These are phyloP conservation scores for Genyomyrus donnyi DNA, from an alignment of 2,113 vertebrate species.

Conservation along the genomic window DNA sequence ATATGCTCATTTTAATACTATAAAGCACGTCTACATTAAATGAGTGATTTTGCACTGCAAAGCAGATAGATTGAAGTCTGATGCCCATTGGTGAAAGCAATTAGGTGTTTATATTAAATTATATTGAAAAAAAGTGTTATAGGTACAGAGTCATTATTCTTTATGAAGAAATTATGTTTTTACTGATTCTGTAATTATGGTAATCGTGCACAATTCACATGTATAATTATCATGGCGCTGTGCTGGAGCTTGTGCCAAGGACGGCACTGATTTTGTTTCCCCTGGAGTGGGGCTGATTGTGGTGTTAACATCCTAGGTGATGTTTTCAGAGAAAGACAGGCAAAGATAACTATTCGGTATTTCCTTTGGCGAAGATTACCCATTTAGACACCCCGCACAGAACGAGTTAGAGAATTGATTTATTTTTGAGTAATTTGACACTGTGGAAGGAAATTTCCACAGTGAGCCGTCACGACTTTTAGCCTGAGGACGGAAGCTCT, in stretches of 20 bases:
- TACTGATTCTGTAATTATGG: not conserved
- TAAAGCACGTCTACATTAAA: not conserved
- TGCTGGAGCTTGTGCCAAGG: not conserved
- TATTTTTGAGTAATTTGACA: conserved; percentile 67
- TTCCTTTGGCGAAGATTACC: conserved; percentile 57
- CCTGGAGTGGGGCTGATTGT: conserved; percentile 2
- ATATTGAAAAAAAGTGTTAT: not conserved
- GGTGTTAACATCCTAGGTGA: conserved; percentile 21
- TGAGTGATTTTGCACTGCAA: not conserved
- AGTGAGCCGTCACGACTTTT: conserved; percentile 59
- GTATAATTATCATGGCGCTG: not conserved
- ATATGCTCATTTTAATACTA: not conserved
- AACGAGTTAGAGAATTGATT: conserved; percentile 73
- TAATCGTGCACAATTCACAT: not conserved
- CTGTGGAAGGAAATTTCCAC: conserved; percentile 54
- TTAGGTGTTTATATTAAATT: not conserved
- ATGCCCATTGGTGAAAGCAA: not conserved
- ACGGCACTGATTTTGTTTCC: not conserved
- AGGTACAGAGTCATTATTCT: not conserved
- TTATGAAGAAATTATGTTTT: conserved; percentile 1
- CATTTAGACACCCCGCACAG: conserved; percentile 67
- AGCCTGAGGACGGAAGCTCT: conserved; percentile 56
- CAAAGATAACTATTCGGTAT: conserved; percentile 52
- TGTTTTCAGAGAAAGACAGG: conserved; percentile 30
- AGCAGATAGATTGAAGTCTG: not conserved